phyloP scores from a whole-genome alignment of 64 coral and sea anemone species.

The Dendronephthya gigantea region DNA sequence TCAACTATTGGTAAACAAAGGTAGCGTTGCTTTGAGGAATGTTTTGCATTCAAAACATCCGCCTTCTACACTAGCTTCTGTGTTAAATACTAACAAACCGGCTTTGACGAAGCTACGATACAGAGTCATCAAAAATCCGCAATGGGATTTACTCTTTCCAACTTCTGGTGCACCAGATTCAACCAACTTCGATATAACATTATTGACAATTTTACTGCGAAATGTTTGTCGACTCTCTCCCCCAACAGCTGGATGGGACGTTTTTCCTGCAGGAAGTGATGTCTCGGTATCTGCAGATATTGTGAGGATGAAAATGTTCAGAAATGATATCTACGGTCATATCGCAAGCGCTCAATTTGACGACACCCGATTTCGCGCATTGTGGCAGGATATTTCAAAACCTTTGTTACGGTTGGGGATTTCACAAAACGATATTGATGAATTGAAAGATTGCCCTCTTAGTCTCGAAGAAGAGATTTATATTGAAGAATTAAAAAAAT shows the following conservation, averaged over 20 bases:
- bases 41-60: no score
- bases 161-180: conserved; percentile 1
- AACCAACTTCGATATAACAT: conserved; percentile 35
- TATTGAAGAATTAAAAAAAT: no score
- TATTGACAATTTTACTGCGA: conserved; percentile 34
- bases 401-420: conserved; percentile 17
- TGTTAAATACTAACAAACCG: no score
- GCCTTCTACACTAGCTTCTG: no score
- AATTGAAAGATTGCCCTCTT: conserved; percentile 28
- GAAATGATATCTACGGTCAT: conserved; percentile 45
- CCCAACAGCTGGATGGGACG: conserved; percentile 41
- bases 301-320: conserved; percentile 42
- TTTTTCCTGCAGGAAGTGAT: conserved; percentile 1
- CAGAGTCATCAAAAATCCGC: no score
- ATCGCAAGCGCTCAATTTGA: conserved; percentile 10
- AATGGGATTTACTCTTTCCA: no score
- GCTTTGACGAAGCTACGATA: no score
- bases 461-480: background rate
- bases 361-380: conserved; percentile 14
- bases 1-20: no score
- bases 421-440: conserved; percentile 29
- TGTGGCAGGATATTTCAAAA: conserved; percentile 40
- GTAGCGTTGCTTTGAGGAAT: no score
- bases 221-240: conserved; percentile 49
- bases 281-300: conserved; percentile 28